Evolutionary conservation across 2,113 vertebrate genomes (phyloP).

Genomic region (Barbus barbus): DNA sequence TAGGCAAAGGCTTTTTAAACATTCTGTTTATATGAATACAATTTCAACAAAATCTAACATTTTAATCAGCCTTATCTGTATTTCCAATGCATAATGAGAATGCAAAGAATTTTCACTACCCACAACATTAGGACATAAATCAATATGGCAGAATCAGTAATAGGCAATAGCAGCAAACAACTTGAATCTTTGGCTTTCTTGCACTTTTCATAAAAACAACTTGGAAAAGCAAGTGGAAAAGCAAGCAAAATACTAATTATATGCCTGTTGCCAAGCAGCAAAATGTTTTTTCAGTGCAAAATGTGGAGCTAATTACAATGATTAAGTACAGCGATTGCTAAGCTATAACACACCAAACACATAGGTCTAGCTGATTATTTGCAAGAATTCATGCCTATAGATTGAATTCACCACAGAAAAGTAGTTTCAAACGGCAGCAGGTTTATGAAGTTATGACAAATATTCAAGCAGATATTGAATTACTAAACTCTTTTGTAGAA

Average conservation of each 20-base stretch:
- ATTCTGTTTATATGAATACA: no score
- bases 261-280: conserved; percentile 23
- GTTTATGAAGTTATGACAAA: neutral
- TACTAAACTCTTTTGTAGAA: no score
- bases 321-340: neutral
- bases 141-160: neutral
- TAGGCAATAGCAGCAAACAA: neutral
- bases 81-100: neutral
- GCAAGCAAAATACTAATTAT: neutral
- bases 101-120: no score
- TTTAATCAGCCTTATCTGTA: neutral
- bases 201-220: neutral
- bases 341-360: neutral
- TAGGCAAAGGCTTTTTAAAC: neutral
- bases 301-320: neutral
- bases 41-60: neutral
- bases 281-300: neutral
- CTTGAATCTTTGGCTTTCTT: neutral
- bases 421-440: neutral
- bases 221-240: neutral
- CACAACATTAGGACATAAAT: neutral
- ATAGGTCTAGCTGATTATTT: neutral
- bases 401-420: neutral
- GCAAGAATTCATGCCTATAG: neutral
- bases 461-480: neutral